A percentile compares a stretch with the other conserved stretches of the same genome.
phyloP scores from a whole-genome alignment of 2,797 vertebrate species.

The Threskiornis aethiopicus region DNA sequence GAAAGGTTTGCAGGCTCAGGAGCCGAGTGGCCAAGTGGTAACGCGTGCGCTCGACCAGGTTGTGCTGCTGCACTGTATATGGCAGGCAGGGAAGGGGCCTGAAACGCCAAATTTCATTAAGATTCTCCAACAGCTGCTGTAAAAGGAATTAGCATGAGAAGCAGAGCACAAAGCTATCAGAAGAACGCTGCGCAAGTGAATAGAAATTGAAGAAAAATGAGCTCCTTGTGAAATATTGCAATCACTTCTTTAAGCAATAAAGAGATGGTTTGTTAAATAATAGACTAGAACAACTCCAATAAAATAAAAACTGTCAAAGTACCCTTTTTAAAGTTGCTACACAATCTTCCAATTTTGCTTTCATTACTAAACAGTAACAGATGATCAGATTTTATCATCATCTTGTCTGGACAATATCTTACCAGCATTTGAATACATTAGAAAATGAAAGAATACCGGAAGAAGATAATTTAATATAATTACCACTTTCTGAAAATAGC shows the following conservation, averaged over 20 bases:
- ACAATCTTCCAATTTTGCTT: constrained; percentile 58
- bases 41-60: not conserved
- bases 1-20: not conserved
- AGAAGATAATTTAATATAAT: constrained; percentile 51
- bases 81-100: not conserved
- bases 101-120: constrained; percentile 33
- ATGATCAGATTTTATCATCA: constrained; percentile 59
- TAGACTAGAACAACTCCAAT: constrained; percentile 50
- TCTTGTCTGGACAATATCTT: constrained; percentile 62
- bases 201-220: constrained; percentile 51
- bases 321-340: constrained; percentile 51
- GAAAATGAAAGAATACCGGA: constrained; percentile 48
- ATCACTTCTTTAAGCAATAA: constrained; percentile 64
- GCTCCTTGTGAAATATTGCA: constrained; percentile 47
- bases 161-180: constrained; percentile 36
- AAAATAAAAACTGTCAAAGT: constrained; percentile 56
- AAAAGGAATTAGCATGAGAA: constrained; percentile 54
- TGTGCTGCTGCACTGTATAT: not conserved
- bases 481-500: constrained; percentile 48
- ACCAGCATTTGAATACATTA: constrained; percentile 47
- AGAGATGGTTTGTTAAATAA: constrained; percentile 62
- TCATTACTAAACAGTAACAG: constrained; percentile 65
- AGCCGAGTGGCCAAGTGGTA: not conserved
- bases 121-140: constrained; percentile 1
- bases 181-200: not conserved